Evolutionary conservation across 64 coral and sea anemone genomes (phyloP), one percentile per base, ranked within the genome.

Genomic region (Acropora tenuis): DNA sequence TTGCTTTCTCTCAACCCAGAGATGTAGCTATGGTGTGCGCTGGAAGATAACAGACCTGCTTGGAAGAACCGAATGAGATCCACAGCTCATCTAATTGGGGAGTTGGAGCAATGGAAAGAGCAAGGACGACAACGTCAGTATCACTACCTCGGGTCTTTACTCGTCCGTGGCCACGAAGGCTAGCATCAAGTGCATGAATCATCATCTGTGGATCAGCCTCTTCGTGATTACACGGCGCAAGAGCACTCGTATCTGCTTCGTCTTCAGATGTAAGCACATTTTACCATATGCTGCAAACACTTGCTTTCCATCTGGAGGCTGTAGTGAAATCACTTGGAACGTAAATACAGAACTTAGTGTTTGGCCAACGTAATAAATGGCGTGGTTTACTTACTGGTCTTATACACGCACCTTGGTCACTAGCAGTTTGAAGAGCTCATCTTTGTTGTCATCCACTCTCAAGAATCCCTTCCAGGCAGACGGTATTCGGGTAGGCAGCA

Each of bases 61-160:
- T 91, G 13, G 18, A 15, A 19, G 89, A 74, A 47, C 89, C 89
- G 40, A 5, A 75, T 46, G 89, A 19, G 16, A 91, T 69, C 80
- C 89, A 91, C 11, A 91, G 17, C 50, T 91, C 79, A 73, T 82
- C 89, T 83, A 53, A 10, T 73, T 61, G 78, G 66, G 83, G 78
- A 50, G 50, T 42, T 3, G 12, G 0, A 12, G 71, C 89, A 55
- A 91, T 72, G 41, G 89, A 91, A 50, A 91, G 41, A n/a, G 80
- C 89, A 10, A 91, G 44, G 4, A 91, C 79, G n/a, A 91, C 19
- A 44, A 89, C 88, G 52, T 80, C 88, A 15, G 88, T 79, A 66
- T 89, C 88, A 57, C 79, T 89, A 30, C 5, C 68, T 89, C 43
- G 19, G 41, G 79, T 79, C 42, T 18, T 61, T 67, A 79, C 78